Base-by-base conservation (phyloP, 2,888 invertebrate genomes). In the Malthinus flaveolus region DNA sequence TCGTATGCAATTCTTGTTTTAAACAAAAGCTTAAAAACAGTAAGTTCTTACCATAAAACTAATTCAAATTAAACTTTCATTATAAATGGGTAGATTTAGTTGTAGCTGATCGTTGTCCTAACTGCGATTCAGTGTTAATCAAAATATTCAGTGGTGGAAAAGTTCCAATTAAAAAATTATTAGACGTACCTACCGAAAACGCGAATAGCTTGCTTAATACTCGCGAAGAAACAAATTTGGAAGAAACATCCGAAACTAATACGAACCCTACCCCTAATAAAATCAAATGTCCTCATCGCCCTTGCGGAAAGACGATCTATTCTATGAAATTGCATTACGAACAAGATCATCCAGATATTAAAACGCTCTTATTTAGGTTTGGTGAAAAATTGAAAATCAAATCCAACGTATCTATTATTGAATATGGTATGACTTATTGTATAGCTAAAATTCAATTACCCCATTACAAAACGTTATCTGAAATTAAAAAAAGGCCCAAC, bases 281-380 rank as follows among this genome's bases (percentile, higher is more conserved):
- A 4, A 35, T 59, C 3, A 59, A 55, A 36, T 59, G 55, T 12
- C 55, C 59, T 1, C 55, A 51, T 12, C 13, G 31, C 11, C 48
- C 51, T 9, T 59, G 59, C 32, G 48, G 59, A 4, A 59, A 56
- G 51, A 51, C 55, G 7, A 32, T 59, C 11, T 56, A 56, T 48
- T 51, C 39, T 47, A 45, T 59, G 32, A 42, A 42, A 12, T 8
- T n/a, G 4, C 59, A 59, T 13, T 59, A 51, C 35, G 36, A 11
- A 13, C 55, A 51, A n/a, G 59, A 59, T 32, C 59, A 59, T 36
- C 9, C 47, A 1, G 34, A 59, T 51, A 51, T 59, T 32, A 34
- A 9, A 13, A 59, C 46, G 2, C 51, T 44, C 23, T 8, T 34
- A 13, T 23, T 51, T 13, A 47, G 13, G 32, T 33, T 48, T 44